Evolutionary conservation across 2,113 vertebrate species (phyloP), one percentile per base, ranked within the genome.

Genomic region (Tursiops truncatus): DNA sequence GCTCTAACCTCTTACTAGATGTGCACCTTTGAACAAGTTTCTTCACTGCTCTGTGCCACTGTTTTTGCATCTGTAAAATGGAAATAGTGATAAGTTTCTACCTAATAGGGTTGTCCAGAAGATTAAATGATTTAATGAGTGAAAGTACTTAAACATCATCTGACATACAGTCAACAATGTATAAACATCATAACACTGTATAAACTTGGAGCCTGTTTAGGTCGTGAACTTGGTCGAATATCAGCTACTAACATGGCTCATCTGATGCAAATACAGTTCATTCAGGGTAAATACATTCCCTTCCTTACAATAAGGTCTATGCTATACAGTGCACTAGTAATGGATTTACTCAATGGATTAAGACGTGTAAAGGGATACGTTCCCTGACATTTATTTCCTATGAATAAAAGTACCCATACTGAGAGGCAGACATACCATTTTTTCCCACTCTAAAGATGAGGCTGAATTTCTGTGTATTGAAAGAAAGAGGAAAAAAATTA

Each of bases 381-480:
- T 97, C 23, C 56, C 77, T 53, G 73, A 93, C 56, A 94, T 97
- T 96, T 97, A 97, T 98, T 97, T 95, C 38, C 31, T 74, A 38
- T 97, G 47, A 47, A 95, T 85, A 96, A 81, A 63, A 97, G 86
- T 88, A 80, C 83, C 60, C 26, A 96, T 91, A 36, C 58, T 91
- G 80, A 73, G 8, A 94, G 85, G 71, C 2, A 85, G 76, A 91
- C 4, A 2, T 95, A 93, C 65, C 20, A 31, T 28, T 92, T 96
- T 91, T 87, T 47, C 60, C 60, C 53, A 94, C 79, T 95, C 62
- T 71, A 41, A 68, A 74, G 85, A 80, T 67, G 68, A 83, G 56
- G 53, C 26, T 28, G 70, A 5, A 77, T 79, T 97, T 50, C n/a
- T 81, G 87, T 94, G 56, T 80, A 58, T 67, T 77, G 36, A 95